Conservation (phyloP, 1,140 invertebrate species). For the Zaprionus gabonicus region DNA sequence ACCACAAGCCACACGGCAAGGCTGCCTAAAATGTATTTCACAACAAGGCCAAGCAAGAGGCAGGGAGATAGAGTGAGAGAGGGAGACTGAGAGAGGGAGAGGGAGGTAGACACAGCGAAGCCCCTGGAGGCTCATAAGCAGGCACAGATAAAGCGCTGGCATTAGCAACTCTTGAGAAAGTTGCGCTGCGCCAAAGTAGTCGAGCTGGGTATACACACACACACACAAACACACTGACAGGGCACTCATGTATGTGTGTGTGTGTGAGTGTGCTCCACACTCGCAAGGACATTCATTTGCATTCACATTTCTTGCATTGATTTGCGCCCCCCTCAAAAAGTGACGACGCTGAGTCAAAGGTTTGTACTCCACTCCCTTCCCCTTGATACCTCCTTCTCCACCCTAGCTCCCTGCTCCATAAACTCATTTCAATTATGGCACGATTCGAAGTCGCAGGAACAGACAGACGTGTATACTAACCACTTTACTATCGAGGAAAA, state of each 20-base stretch:
- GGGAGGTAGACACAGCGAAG: conserved; percentile 4
- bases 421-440: conserved; percentile 40
- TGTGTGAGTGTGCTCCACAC: conserved; percentile 4
- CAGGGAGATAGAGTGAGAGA: background rate
- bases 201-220: conserved; percentile 20
- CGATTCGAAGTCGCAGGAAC: background rate
- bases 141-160: conserved; percentile 68
- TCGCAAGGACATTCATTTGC: conserved; percentile 62
- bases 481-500: too few species aligned
- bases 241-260: conserved; percentile 7
- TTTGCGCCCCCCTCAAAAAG: background rate
- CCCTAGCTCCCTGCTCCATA: background rate
- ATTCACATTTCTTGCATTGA: conserved; percentile 57
- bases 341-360: conserved; percentile 12
- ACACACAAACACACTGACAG: conserved; percentile 1
- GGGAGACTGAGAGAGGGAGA: background rate
- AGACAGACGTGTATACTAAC: too few species aligned
- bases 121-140: conserved; percentile 75
- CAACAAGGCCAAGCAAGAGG: conserved; percentile 57
- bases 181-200: conserved; percentile 63
- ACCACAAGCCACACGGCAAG: conserved; percentile 16
- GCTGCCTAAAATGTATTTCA: conserved; percentile 60
- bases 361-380: background rate
- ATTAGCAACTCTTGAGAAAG: conserved; percentile 75
- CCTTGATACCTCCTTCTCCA: background rate